These are phyloP conservation scores for Ophion ellenae DNA, from an alignment of 2,888 invertebrate genomes.

Conservation along the genomic window DNA sequence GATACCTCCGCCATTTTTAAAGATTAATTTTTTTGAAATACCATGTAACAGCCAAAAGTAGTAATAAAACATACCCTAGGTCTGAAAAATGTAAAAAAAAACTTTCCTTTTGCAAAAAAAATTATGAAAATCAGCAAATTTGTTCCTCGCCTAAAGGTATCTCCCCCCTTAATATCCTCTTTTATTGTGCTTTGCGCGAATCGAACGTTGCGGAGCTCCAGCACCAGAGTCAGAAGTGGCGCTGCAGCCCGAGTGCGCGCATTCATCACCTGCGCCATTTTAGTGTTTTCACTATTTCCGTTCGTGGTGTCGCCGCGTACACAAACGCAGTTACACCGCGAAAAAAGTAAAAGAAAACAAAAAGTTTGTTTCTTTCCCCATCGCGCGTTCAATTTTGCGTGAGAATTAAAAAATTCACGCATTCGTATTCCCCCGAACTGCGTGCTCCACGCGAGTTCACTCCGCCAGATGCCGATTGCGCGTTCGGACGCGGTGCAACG, in stretches of 20 bases:
- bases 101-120: too few relatives aligned
- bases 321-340: constrained; percentile 4
- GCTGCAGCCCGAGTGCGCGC: constrained; percentile 2
- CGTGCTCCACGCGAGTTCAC: background rate
- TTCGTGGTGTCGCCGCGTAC: constrained; percentile 5
- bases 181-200: background rate
- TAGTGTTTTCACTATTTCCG: constrained; percentile 3
- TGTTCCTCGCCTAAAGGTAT: too few relatives aligned
- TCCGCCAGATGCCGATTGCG: background rate
- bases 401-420: background rate
- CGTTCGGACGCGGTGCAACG: constrained; percentile 1
- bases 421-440: background rate
- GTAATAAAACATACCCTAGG: too few relatives aligned
- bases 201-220: constrained; percentile 9
- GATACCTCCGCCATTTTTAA: too few relatives aligned
- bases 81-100: too few relatives aligned
- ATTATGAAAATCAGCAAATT: too few relatives aligned
- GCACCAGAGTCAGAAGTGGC: constrained; percentile 28
- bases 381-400: background rate
- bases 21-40: too few relatives aligned
- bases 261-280: constrained; percentile 5
- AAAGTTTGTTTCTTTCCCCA: background rate
- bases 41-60: too few relatives aligned
- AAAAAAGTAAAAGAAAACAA: constrained; percentile 5
- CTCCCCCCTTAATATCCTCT: too few relatives aligned